A percentile compares a stretch with the other conserved stretches of the same genome.
Conservation (phyloP, 2,888 invertebrate genomes). For the Aromia moschata region DNA sequence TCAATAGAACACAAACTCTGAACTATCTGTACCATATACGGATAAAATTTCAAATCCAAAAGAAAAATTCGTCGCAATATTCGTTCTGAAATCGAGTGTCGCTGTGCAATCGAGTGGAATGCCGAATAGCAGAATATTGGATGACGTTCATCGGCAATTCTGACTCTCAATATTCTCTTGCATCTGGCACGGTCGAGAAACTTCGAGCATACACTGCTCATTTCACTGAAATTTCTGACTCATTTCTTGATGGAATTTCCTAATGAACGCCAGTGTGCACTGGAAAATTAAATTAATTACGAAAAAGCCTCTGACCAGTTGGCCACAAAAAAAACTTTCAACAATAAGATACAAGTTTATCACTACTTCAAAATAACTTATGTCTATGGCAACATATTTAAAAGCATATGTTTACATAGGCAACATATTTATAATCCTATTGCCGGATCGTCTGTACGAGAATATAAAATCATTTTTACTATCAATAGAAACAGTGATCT, state of each 20-base stretch:
- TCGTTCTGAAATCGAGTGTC: background rate
- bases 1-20: background rate
- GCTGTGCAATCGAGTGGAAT: background rate
- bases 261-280: background rate
- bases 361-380: no score
- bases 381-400: no score
- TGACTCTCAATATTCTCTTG: background rate
- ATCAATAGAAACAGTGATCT: background rate
- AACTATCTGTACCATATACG: background rate
- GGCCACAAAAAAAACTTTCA: no score
- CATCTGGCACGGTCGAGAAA: background rate
- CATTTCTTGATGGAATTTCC: background rate
- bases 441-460: no score
- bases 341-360: no score
- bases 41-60: background rate
- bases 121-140: background rate
- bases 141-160: background rate
- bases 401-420: no score
- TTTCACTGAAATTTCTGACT: background rate
- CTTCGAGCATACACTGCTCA: background rate
- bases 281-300: background rate
- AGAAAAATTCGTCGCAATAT: background rate
- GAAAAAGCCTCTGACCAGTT: background rate
- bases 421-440: no score
- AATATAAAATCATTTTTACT: background rate